Base-by-base conservation (phyloP, 2,888 invertebrate species). In the Acronicta alni region DNA sequence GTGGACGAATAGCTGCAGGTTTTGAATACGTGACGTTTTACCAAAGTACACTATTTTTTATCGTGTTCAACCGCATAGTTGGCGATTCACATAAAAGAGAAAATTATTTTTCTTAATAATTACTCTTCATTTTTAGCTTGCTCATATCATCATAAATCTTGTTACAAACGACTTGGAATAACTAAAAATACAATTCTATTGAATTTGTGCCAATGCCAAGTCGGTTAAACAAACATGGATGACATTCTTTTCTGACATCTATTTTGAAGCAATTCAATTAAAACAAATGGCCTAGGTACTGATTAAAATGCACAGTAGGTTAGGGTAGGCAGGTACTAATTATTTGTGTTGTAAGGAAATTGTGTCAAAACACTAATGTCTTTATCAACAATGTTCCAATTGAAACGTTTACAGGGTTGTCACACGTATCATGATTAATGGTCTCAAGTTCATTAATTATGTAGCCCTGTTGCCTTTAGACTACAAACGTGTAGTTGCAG, bases 151-250 rank as follows among this genome's bases (percentile, higher is more conserved):
- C 57, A 44, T 51, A 64, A 48, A 39, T 72, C 38, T 68, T 47
- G 18, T 53, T 49, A 47, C 38, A 42, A 61, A 44, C 38, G 43
- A 49, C 49, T 48, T 17, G 17, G 48, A 68, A 71, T 57, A 66
- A 43, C 57, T 63, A 67, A 67, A 68, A 70, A 68, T 72, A 59
- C 72, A 77, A 71, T 61, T 62, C 73, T 72, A 75, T 86, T 85
- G 86, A 86, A 81, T 69, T 67, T 67, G 80, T 64, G 57, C 55
- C 55, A 74, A 70, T 80, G 88, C 87, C 89, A 89, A 88, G 72
- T 80, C 68, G 61, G 71, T 75, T 72, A 61, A 72, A 77, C 68
- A 72, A 79, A 81, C 77, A 76, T 72, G 70, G 71, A 61, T 60
- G 75, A 77, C 57, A 64, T 71, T 72, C 69, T 61, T 72, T 71